These are phyloP conservation scores for Tinamus major DNA, from an alignment of 2,797 vertebrate species.

Conservation along the genomic window DNA sequence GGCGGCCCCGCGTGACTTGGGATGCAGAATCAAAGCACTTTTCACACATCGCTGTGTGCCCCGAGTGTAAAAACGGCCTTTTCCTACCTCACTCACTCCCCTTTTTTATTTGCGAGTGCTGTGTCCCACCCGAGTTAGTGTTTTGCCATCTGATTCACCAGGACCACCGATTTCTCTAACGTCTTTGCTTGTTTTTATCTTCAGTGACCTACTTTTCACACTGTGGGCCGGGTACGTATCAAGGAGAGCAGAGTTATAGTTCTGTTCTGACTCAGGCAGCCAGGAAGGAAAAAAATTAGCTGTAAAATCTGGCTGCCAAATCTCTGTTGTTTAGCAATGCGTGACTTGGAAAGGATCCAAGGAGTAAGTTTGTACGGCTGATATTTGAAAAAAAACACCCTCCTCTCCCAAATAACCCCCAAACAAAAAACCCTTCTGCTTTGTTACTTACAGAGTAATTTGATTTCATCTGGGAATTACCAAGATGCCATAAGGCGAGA, in stretches of 20 bases:
- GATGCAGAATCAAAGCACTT: not conserved
- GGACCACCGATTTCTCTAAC: not conserved
- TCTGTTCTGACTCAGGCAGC: slow-evolving; percentile 60
- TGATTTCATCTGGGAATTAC: slow-evolving; percentile 53
- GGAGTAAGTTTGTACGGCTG: slow-evolving; percentile 8
- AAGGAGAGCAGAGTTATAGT: slow-evolving; percentile 18
- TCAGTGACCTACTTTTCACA: slow-evolving; percentile 59
- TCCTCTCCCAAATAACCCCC: not conserved
- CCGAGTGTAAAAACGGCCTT: not conserved
- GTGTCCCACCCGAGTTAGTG: not conserved
- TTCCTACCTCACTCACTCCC: not conserved
- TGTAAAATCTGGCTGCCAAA: slow-evolving; percentile 68
- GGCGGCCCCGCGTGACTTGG: accelerated
- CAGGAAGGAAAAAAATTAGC: slow-evolving; percentile 56
- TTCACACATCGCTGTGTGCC: accelerated
- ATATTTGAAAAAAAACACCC: not conserved
- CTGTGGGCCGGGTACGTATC: not conserved
- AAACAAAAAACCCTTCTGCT: not conserved
- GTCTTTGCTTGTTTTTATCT: slow-evolving; percentile 15
- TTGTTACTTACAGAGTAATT: not conserved
- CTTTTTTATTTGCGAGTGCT: not conserved
- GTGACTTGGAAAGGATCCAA: slow-evolving; percentile 62
- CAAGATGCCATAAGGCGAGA: slow-evolving; percentile 46
- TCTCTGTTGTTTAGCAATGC: slow-evolving; percentile 62
- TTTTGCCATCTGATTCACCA: not conserved